A percentile compares a stretch with the other conserved stretches of the same genome.
Conservation (phyloP, 2,113 vertebrate genomes). For the Acanthochromis polyacanthus region DNA sequence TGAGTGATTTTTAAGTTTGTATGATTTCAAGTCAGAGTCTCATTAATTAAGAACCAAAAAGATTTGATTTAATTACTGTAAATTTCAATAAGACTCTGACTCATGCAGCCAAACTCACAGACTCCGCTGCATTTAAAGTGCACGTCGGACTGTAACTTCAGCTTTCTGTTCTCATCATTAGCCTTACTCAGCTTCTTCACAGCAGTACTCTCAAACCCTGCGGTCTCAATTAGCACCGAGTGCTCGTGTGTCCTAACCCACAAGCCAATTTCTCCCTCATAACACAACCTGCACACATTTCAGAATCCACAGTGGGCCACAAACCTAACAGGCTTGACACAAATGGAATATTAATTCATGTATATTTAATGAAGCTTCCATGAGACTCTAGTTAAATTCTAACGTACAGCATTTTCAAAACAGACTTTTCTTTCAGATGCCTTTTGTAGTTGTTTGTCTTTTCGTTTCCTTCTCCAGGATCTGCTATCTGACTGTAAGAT, state of each 20-base stretch:
- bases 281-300: not conserved
- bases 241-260: not conserved
- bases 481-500: not conserved
- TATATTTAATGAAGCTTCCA: not conserved
- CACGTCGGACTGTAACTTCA: not conserved
- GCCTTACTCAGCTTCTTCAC: slow-evolving; percentile 34
- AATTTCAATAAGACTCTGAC: not conserved
- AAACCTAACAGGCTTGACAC: not conserved
- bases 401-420: not conserved
- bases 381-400: not conserved
- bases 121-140: not conserved
- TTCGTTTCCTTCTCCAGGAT: not conserved
- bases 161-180: not conserved
- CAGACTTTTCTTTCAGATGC: not conserved
- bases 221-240: not conserved
- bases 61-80: not conserved
- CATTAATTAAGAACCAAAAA: too few species aligned
- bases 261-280: not conserved
- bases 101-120: not conserved
- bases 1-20: too few species aligned
- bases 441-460: too few species aligned
- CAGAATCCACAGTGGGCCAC: not conserved
- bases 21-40: too few species aligned
- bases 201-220: not conserved
- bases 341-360: not conserved